phyloP scores from a whole-genome alignment of 2,888 invertebrate genomes.

The Pachymerium ferrugineum region DNA sequence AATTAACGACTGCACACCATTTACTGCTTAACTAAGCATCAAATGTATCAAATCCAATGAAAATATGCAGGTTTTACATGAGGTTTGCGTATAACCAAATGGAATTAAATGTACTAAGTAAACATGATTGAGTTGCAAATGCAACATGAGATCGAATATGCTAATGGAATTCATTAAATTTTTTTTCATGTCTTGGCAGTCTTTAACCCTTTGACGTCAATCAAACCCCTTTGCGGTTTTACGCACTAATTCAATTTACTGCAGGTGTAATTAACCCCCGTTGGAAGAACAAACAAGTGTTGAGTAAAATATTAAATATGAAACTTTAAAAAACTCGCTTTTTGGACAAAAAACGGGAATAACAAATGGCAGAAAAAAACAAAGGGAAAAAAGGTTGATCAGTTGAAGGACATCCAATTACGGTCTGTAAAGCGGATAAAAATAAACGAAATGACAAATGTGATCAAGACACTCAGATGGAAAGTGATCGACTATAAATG shows the following conservation, averaged over 20 bases:
- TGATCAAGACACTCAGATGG: background rate
- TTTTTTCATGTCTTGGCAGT: too few relatives aligned
- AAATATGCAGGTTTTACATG: background rate
- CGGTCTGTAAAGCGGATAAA: background rate
- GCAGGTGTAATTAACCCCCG: too few relatives aligned
- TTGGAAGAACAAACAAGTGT: too few relatives aligned
- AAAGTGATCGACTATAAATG: constrained; percentile 7
- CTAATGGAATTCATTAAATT: background rate
- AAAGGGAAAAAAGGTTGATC: background rate
- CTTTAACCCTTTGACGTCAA: constrained; percentile 9
- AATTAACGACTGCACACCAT: background rate
- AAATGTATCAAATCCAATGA: background rate
- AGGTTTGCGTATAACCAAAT: too few relatives aligned
- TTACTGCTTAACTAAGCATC: background rate
- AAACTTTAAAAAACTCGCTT: background rate
- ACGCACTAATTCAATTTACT: background rate
- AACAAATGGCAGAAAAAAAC: background rate
- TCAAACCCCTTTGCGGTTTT: background rate
- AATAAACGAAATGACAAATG: background rate
- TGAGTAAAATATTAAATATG: background rate
- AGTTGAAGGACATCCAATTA: background rate
- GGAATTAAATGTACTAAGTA: background rate
- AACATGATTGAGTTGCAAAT: background rate
- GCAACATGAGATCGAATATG: background rate
- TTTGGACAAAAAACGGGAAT: too few relatives aligned